These are phyloP conservation scores for Pithys albifrons DNA, from an alignment of 2,113 vertebrate genomes.

Conservation along the genomic window DNA sequence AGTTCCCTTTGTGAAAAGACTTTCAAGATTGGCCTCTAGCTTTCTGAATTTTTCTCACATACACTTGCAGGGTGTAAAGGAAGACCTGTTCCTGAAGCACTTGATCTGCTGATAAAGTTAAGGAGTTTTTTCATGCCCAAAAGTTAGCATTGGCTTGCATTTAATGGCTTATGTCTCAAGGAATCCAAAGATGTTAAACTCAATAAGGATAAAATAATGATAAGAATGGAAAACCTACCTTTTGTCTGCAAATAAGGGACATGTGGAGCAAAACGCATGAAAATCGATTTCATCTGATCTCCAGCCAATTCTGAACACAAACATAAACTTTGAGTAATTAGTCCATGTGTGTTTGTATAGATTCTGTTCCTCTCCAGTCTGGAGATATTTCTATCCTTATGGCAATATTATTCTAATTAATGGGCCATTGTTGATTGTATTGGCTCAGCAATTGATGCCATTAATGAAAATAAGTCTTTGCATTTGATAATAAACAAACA, in stretches of 20 bases:
- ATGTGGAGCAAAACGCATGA: slow-evolving; percentile 49
- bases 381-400: slow-evolving; percentile 42
- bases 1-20: not conserved
- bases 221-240: slow-evolving; percentile 16
- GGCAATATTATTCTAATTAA: slow-evolving; percentile 10
- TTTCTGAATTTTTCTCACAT: slow-evolving; percentile 23
- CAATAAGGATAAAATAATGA: not conserved
- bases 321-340: slow-evolving; percentile 63
- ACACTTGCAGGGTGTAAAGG: not conserved
- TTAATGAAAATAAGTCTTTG: slow-evolving; percentile 5
- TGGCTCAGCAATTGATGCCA: not conserved
- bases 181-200: slow-evolving; percentile 65
- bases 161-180: slow-evolving; percentile 66
- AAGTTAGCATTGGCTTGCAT: slow-evolving; percentile 66
- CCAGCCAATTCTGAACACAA: slow-evolving; percentile 59
- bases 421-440: not conserved
- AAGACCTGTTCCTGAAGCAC: not conserved
- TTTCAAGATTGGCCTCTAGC: not conserved
- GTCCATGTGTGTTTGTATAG: slow-evolving; percentile 36
- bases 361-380: slow-evolving; percentile 11
- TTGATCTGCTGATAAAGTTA: not conserved
- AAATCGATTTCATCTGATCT: slow-evolving; percentile 54
- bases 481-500: slow-evolving; percentile 2
- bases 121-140: slow-evolving; percentile 22
- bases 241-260: slow-evolving; percentile 53